A percentile compares a stretch with the other conserved stretches of the same genome.
phyloP scores from a whole-genome alignment of 2,888 invertebrate species.

The Slavum lentiscoides region DNA sequence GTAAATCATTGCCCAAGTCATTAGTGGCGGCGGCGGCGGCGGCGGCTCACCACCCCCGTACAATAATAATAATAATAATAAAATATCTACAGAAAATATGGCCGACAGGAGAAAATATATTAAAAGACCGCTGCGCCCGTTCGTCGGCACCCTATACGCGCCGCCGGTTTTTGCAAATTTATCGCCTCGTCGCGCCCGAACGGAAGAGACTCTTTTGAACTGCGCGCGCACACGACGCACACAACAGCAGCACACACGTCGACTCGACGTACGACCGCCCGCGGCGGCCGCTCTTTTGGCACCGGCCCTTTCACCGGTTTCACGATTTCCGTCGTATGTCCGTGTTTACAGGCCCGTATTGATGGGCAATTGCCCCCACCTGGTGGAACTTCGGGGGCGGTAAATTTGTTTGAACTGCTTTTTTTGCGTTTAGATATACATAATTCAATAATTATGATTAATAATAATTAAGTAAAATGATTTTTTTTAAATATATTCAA shows the following conservation, averaged over 20 bases:
- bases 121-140: slow-evolving; percentile 37
- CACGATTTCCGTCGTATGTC: background rate
- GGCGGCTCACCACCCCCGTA: background rate
- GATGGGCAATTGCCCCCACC: too few species aligned
- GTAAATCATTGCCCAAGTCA: slow-evolving; percentile 46
- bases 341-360: too few species aligned
- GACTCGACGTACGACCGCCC: slow-evolving; percentile 18
- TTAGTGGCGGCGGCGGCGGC: slow-evolving; percentile 40
- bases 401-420: too few species aligned
- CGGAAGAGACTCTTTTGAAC: slow-evolving; percentile 9
- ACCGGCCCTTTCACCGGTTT: background rate
- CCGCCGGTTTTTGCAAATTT: slow-evolving; percentile 27
- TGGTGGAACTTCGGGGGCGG: too few species aligned
- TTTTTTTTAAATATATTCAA: too few species aligned
- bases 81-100: slow-evolving; percentile 22
- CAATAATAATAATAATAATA: too few species aligned
- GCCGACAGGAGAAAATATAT: slow-evolving; percentile 35
- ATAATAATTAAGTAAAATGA: too few species aligned
- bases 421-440: too few species aligned
- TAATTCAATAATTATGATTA: too few species aligned
- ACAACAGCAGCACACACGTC: too few species aligned
- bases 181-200: slow-evolving; percentile 34
- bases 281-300: slow-evolving; percentile 8
- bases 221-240: too few species aligned
- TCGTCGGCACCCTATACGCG: background rate